Evolutionary conservation across 2,113 vertebrate genomes (phyloP), one percentile per base, ranked within the genome.

Genomic region (Pygoscelis adeliae): DNA sequence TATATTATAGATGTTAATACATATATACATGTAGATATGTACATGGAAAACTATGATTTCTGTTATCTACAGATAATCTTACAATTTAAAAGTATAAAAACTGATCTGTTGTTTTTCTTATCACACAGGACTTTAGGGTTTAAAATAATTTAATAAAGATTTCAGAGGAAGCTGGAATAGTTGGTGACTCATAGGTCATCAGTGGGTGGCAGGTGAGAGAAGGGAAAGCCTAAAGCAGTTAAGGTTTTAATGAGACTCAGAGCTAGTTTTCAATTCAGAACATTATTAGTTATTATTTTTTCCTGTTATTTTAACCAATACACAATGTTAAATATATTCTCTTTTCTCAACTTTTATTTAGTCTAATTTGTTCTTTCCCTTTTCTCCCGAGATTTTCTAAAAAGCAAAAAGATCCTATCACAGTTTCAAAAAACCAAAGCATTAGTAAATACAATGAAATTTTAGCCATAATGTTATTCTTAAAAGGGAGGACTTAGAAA

Each of bases 151-250:
- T 98, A 99, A 99, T 99, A 98, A 99, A 98, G 98, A 96, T 98
- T 99, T 99, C 98, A 98, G 98, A 98, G 98, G 98, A 99, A 98
- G 98, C 98, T 98, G 95, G 97, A 99, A 98, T 97, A 98, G 98
- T 98, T 98, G 98, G 98, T 99, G 99, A 99, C 98, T 99, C 99
- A 99, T 99, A 99, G 99, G 99, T 99, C 99, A 99, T 98, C 97
- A 96, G 99, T 99, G 98, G 99, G 99, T 98, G 99, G 99, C 98
- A 99, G 99, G 99, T 99, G 98, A 99, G 97, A 98, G 98, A 99
- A 98, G 97, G 97, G 98, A 98, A 98, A 98, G 98, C 98, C 99
- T 98, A 95, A 88, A 98, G 99, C 98, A 96, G 97, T 98, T 98
- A 98, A 98, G 95, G 97, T 97, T 98, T 98, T 99, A 99, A 99